Percentiles rank a stretch among this genome's conserved stretches.
Conservation (phyloP, 2,888 invertebrate species). For the Cryptocephalus primarius region DNA sequence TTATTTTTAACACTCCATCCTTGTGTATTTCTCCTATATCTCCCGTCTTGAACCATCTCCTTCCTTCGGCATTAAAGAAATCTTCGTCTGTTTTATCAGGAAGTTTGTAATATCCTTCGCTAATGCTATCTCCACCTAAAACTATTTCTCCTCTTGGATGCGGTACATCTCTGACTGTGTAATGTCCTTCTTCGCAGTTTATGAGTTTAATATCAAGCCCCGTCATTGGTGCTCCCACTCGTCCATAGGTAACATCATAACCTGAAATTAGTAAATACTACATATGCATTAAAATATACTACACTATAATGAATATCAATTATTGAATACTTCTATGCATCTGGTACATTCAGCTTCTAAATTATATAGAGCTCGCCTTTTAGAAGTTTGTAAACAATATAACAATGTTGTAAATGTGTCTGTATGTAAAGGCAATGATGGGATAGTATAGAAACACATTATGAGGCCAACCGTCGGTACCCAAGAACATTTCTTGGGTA, state of each 20-base stretch:
- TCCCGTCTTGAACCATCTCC: conserved; percentile 88
- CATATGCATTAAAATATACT: no score
- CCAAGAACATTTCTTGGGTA: no score
- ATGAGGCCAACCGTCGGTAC: no score
- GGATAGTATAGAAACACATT: no score
- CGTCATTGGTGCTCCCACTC: conserved; percentile 80
- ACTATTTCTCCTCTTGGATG: conserved; percentile 69
- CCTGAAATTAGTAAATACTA: conserved; percentile 23
- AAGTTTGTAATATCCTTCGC: conserved; percentile 89
- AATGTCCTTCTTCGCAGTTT: conserved; percentile 91
- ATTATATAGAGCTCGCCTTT: no score
- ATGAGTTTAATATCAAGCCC: conserved; percentile 74
- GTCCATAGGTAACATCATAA: conserved; percentile 48
- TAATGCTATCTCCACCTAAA: conserved; percentile 76
- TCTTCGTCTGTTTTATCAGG: conserved; percentile 80
- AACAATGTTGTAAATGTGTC: no score
- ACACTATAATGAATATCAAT: no score
- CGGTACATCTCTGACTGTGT: conserved; percentile 75
- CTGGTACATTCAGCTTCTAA: no score
- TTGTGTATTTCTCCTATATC: conserved; percentile 89
- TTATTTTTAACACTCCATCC: conserved; percentile 91
- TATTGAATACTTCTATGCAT: no score
- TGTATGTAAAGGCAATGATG: no score
- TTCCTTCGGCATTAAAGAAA: conserved; percentile 69
- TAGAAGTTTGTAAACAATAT: neutral